Base-by-base conservation (phyloP, 1,140 invertebrate species). In the Vanessa tameamea region DNA sequence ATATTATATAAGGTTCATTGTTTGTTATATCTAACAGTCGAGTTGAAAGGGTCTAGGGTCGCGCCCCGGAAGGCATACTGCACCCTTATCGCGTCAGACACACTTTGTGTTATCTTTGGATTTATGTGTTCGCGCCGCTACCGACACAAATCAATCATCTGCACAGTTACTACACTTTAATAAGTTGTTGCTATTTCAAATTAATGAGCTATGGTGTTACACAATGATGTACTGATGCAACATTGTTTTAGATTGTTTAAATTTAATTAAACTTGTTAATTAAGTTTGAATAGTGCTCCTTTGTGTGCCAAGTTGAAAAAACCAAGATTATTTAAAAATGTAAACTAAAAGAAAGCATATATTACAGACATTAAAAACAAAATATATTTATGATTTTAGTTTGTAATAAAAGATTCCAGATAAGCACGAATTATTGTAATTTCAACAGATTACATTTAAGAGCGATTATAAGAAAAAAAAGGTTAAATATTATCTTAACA, bases 21-120 rank as follows among this genome's bases (percentile, higher is more conserved):
- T 81, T 83, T 86, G 76, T 71, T 82, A 86, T 83, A 84, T 75
- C 73, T 70, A 69, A 59, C 51, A 69, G 73, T 37, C 65, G 80
- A 81, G 75, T 82, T 71, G 79, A 81, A 79, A 74, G 82, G 82
- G 88, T 87, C 88, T 74, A 69, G 82, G 82, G 88, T 91, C 88
- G 73, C 79, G 90, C 87, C 81, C 89, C 88, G 90, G 88, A 92
- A 92, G 86, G 81, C 90, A 82, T 85, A 86, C 84, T 89, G 86
- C 85, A 87, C 82, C 78, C 85, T 87, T 92, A 92, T 92, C 90
- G 69, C 75, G 68, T 65, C 83, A 91, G 88, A 89, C 89, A 89
- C 83, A 90, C 81, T 90, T 89, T 81, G 80, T 76, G 79, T 87
- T 92, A 92, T 92, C 89, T 72, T 53, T 80, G 79, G 84, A 90